Conservation (phyloP, 1,140 invertebrate genomes). For the Drosophila orosa region DNA sequence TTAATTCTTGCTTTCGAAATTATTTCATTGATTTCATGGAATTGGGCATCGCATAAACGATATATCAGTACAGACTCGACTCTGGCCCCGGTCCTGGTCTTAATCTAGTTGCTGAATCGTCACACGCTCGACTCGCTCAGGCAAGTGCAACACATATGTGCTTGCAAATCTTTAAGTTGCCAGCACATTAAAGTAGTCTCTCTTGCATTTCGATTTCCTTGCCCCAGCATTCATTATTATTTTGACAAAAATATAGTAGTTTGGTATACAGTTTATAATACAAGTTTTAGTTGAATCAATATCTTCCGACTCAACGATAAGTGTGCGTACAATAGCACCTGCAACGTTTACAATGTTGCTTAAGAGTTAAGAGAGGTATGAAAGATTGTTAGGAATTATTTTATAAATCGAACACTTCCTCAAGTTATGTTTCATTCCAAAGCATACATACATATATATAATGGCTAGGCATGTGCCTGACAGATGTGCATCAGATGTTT, state of each 20-base stretch:
- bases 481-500: slow-evolving; percentile 69
- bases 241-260: not conserved
- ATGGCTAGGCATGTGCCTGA: slow-evolving; percentile 36
- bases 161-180: slow-evolving; percentile 1
- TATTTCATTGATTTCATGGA: not conserved
- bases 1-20: not conserved
- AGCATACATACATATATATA: not conserved
- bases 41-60: not conserved
- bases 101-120: slow-evolving; percentile 6
- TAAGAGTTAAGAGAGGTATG: not conserved
- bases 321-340: not conserved
- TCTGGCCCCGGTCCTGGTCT: not conserved
- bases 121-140: slow-evolving; percentile 5
- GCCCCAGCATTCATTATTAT: not conserved
- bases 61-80: not conserved
- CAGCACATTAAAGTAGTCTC: not conserved
- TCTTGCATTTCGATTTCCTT: not conserved
- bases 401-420: not conserved
- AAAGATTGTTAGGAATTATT: not conserved
- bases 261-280: not conserved
- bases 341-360: not conserved
- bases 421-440: not conserved
- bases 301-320: not conserved
- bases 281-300: not conserved
- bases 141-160: slow-evolving; percentile 9